Evolutionary conservation across 1,140 invertebrate species (phyloP), one percentile per base, ranked within the genome.

Genomic region (Brachionus rotundiformis): DNA sequence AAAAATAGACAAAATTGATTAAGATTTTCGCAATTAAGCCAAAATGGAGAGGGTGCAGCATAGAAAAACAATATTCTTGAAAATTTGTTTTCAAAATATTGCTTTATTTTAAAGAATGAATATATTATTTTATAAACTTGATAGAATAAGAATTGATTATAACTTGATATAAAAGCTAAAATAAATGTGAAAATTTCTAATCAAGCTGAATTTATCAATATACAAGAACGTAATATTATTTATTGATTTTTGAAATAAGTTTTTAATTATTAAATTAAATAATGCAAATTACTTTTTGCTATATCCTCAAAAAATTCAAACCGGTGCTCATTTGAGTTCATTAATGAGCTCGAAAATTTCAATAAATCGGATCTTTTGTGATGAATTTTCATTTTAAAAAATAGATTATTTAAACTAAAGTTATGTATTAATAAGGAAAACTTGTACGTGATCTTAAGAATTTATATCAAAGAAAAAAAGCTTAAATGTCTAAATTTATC

Each of bases 201-300:
- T 54, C 47, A 54, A 54, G 19, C 47, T 54, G 8, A 54, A 54
- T 7, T 54, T 19, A 54, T 54, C 47, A 54, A 54, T 54, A 54
- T 54, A 19, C 23, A 54, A 54, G 19, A 19, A 54, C 19, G 47
- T 23, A 54, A 54, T 54, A 19, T 54, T 54, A 54, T 19, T 54
- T 54, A 54, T 54, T 54, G 47, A 54, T 54, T 54, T 54, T 54
- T 54, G 23, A 54, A 54, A 25, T 54, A 54, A 54, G 47, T 54
- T 54, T 54, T 23, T 54, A 54, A 54, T 54, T 54, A 54, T 54
- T 54, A 54, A 54, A 54, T 54, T 54, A 54, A 54, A 54, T 54
- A 54, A 19, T 54, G 36, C 36, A 39, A 39, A 39, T 54, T 19
- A 54, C 19, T 54, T 49, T 54, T 54, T 54, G 47, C 5, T 7